Evolutionary conservation across 2,797 vertebrate genomes (phyloP).

Genomic region (Erithacus rubecula): DNA sequence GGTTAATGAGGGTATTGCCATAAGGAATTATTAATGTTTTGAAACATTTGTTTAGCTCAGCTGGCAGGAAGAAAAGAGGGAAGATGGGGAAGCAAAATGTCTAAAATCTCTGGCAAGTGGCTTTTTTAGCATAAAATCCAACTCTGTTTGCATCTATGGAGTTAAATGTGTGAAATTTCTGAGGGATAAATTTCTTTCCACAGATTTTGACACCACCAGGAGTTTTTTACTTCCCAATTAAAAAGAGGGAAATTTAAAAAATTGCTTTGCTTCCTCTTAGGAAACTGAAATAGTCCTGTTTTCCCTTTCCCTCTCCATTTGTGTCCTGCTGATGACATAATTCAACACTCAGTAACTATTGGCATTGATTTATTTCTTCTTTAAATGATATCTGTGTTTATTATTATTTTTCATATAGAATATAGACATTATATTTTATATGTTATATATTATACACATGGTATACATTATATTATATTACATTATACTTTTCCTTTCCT

Average conservation of each 20-base stretch:
- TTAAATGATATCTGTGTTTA: background rate
- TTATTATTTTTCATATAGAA: background rate
- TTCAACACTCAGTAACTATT: background rate
- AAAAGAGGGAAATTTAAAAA: background rate
- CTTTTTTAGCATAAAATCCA: background rate
- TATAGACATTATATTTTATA: too few relatives aligned
- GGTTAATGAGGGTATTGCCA: background rate
- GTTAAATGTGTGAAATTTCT: background rate
- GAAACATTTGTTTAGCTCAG: background rate
- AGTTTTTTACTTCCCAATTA: background rate
- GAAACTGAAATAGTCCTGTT: background rate
- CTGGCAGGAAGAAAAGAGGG: background rate
- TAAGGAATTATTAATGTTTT: background rate
- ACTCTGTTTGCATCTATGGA: accelerated
- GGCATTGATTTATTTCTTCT: background rate
- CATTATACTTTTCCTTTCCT: too few relatives aligned
- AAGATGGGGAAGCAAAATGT: background rate
- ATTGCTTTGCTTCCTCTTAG: background rate
- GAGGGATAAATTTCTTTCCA: background rate
- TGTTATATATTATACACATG: too few relatives aligned
- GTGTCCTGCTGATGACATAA: background rate
- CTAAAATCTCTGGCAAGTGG: background rate
- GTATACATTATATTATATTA: too few relatives aligned
- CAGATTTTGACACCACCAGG: background rate
- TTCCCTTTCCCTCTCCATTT: background rate